Evolutionary conservation across 2,888 invertebrate genomes (phyloP).

Genomic region (Cantharis flavilabris): DNA sequence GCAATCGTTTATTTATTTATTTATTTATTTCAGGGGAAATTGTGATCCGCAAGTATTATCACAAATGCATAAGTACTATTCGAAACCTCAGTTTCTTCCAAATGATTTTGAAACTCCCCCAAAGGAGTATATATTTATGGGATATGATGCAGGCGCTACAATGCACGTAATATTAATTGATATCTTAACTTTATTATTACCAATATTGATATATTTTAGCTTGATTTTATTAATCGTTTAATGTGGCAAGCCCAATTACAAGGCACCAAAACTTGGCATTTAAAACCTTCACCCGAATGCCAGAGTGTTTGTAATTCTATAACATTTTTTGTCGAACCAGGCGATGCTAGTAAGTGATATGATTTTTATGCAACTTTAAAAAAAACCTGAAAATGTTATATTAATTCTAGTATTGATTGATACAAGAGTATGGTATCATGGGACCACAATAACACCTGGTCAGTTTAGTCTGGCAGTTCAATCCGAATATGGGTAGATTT

Average conservation of each 20-base stretch:
- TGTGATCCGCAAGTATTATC: slow-evolving; percentile 81
- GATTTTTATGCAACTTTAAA: neutral
- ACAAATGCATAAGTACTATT: slow-evolving; percentile 76
- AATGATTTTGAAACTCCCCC: slow-evolving; percentile 86
- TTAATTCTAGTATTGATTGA: slow-evolving; percentile 75
- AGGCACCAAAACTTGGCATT: slow-evolving; percentile 83
- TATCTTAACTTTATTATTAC: no score
- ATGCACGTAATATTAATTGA: slow-evolving; percentile 74
- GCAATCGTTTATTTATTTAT: neutral
- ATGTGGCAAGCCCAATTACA: slow-evolving; percentile 94
- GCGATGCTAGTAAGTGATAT: slow-evolving; percentile 74
- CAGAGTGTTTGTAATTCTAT: slow-evolving; percentile 75
- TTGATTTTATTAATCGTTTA: slow-evolving; percentile 87
- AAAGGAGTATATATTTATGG: slow-evolving; percentile 90
- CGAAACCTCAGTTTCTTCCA: slow-evolving; percentile 83
- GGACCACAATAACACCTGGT: slow-evolving; percentile 79
- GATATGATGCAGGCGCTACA: slow-evolving; percentile 86
- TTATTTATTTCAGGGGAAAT: slow-evolving; percentile 69
- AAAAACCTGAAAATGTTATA: neutral
- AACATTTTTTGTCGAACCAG: slow-evolving; percentile 79
- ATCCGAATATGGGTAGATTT: slow-evolving; percentile 82
- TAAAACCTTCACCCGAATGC: slow-evolving; percentile 87
- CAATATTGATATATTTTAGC: slow-evolving; percentile 58
- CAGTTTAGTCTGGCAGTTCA: slow-evolving; percentile 87
- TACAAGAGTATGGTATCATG: slow-evolving; percentile 91